phyloP scores from a whole-genome alignment of 2,888 invertebrate genomes.

The Lithophane leautieri region DNA sequence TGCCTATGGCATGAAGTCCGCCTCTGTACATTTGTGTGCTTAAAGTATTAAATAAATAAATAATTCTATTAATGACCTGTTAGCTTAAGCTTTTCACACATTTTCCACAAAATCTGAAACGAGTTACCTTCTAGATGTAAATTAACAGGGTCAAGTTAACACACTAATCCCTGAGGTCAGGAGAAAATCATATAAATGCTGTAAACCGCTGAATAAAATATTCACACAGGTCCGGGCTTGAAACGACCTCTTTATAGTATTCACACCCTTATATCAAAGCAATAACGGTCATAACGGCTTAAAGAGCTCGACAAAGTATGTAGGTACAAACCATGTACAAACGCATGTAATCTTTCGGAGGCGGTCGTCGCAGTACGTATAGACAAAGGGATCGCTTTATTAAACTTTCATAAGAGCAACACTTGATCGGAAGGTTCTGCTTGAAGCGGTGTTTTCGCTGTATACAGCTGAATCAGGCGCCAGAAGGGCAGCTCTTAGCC shows the following conservation, averaged over 20 bases:
- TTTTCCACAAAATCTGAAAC: neutral
- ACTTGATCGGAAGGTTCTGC: constrained; percentile 70
- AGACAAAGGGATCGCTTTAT: constrained; percentile 72
- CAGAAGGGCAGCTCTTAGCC: constrained; percentile 66
- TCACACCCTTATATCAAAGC: constrained; percentile 23
- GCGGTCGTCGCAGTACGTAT: constrained; percentile 36
- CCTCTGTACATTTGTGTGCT: no score
- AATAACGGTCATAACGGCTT: constrained; percentile 39
- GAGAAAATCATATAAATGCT: constrained; percentile 59
- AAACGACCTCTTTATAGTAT: constrained; percentile 38
- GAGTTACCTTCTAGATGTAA: constrained; percentile 19
- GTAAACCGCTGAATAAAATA: constrained; percentile 62
- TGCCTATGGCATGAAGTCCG: no score
- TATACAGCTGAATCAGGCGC: constrained; percentile 76
- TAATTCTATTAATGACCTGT: neutral
- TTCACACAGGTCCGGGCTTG: constrained; percentile 28
- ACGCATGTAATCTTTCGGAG: constrained; percentile 54
- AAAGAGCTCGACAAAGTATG: constrained; percentile 27
- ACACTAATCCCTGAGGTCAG: constrained; percentile 44
- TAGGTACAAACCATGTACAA: constrained; percentile 50
- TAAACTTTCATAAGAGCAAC: constrained; percentile 74
- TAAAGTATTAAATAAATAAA: no score
- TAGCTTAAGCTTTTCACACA: constrained; percentile 13
- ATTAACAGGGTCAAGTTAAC: constrained; percentile 45
- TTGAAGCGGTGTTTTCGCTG: constrained; percentile 77